Percentiles rank a stretch among this genome's conserved stretches.
phyloP scores from a whole-genome alignment of 1,140 invertebrate genomes.

The Hormaphis cornu region DNA sequence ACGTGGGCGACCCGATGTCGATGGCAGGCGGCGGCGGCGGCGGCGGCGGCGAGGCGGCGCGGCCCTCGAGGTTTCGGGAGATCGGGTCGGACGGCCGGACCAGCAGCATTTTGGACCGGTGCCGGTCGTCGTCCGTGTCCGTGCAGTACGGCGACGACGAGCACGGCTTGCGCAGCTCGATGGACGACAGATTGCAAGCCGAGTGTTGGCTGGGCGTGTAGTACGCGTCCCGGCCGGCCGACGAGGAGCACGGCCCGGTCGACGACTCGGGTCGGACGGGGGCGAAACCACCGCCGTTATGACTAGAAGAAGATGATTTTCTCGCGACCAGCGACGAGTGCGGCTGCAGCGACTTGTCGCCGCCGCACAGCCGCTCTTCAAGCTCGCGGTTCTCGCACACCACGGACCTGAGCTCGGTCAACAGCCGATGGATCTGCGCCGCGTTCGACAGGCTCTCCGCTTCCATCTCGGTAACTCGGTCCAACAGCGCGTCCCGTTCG shows the following conservation, averaged over 20 bases:
- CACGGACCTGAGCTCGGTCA: conserved; percentile 51
- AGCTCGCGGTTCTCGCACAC: conserved; percentile 51
- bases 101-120: not conserved
- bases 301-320: conserved; percentile 19
- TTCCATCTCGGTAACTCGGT: conserved; percentile 61
- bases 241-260: not conserved
- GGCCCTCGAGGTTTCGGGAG: conserved; percentile 15
- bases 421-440: conserved; percentile 53
- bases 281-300: conserved; percentile 34
- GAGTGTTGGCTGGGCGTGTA: conserved; percentile 28
- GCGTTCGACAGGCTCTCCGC: conserved; percentile 56
- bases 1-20: not conserved
- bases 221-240: not conserved
- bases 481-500: conserved; percentile 60
- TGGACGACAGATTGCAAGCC: conserved; percentile 12
- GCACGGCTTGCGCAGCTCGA: conserved; percentile 6
- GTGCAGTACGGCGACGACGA: not conserved
- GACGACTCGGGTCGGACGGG: conserved; percentile 36
- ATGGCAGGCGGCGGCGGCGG: not conserved
- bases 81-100: conserved; percentile 33
- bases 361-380: conserved; percentile 49
- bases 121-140: not conserved
- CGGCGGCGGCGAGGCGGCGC: not conserved
- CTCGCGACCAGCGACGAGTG: conserved; percentile 35
- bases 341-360: not conserved